Evolutionary conservation across 2,113 vertebrate species (phyloP), one percentile per base, ranked within the genome.

Genomic region (Scomber scombrus): DNA sequence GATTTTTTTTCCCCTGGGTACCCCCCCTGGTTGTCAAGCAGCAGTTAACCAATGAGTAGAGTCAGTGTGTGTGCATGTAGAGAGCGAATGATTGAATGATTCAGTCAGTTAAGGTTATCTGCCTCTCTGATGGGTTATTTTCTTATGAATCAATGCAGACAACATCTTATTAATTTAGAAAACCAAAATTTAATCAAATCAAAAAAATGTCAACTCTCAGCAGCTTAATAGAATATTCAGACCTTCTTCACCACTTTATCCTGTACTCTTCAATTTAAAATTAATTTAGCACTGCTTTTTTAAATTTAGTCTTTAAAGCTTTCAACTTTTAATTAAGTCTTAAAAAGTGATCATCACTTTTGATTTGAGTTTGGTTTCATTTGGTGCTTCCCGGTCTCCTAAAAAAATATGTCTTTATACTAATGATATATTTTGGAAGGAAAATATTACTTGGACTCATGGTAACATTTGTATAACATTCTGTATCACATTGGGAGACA

Each of bases 21-120:
- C 52, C 76, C 75, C 77, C 70, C 31, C 63, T 4, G 40, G 87
- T 79, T 83, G 87, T 89, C 85, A 83, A 72, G 83, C 85, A 92
- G 85, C 76, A 76, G 85, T 82, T 66, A 75, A 54, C 87, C 81
- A 88, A 86, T 89, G 63, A 86, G 81, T 63, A 86, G 65, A 65
- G 45, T 43, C 18, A 19, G 19, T 56, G 19, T 56, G 52, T 13
- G 23, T 5, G 54, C 13, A n/a, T n/a, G 47, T 57, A 45, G 31
- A n/a, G 70, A 77, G 46, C 46, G 40, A 51, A 70, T 26, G 23
- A 1, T 40, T 57, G 64, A 71, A 40, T 78, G 78, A 81, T 78
- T 57, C 62, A 49, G 21, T 77, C 43, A 46, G 45, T 18, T 31
- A 31, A 0, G 6, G 43, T 29, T 55, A 47, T 72, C 51, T 70